phyloP scores from a whole-genome alignment of 1,140 invertebrate species.

The Drosophila sturtevanti region DNA sequence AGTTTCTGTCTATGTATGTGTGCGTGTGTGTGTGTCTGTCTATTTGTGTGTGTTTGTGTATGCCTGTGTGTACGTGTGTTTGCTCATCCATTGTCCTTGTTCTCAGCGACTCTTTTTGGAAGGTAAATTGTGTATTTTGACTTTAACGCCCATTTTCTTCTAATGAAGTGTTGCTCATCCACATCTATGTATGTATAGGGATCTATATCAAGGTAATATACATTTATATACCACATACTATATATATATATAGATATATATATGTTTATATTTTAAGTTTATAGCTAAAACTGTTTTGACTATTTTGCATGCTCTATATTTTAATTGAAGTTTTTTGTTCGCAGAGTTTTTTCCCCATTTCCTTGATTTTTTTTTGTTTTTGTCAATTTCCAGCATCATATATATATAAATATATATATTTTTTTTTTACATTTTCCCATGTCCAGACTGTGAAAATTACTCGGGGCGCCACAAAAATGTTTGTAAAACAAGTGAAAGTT shows the following conservation, averaged over 20 bases:
- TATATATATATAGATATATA: conserved; percentile 6
- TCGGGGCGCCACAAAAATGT: conserved; percentile 53
- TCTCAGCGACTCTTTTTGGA: conserved; percentile 25
- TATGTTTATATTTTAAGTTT: neutral
- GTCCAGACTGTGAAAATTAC: conserved; percentile 39
- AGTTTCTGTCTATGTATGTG: conserved; percentile 9
- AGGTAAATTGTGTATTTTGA: conserved; percentile 52
- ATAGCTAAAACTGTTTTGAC: neutral
- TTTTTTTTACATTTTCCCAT: conserved; percentile 35
- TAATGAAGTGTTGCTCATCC: conserved; percentile 62
- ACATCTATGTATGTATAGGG: neutral
- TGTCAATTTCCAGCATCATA: conserved; percentile 7
- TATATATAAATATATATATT: conserved; percentile 4
- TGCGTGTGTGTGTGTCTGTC: neutral
- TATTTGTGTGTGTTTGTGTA: conserved; percentile 15
- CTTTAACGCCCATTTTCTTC: conserved; percentile 58
- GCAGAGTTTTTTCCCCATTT: neutral
- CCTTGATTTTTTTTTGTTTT: neutral
- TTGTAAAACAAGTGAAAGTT: conserved; percentile 71
- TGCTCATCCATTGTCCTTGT: conserved; percentile 54
- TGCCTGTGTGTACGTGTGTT: neutral
- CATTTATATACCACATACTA: no score
- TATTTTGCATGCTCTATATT: neutral
- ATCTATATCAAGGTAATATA: no score
- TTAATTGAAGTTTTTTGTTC: neutral